Evolutionary conservation across 2,113 vertebrate species (phyloP).

Genomic region (Vulpes lagopus): DNA sequence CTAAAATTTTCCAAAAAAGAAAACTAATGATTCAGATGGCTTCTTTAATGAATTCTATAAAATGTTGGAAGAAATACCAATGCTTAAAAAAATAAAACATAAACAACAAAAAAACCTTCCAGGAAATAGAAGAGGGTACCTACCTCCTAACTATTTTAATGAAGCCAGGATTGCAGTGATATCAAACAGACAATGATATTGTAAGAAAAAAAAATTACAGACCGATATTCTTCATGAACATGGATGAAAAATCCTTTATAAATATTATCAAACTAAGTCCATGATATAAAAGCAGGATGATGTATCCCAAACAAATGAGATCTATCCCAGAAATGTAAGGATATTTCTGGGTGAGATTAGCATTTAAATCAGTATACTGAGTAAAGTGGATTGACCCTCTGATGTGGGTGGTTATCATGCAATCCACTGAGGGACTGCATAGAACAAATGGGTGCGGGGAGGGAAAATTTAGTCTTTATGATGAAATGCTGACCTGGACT

Average conservation of each 20-base stretch:
- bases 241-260: background rate
- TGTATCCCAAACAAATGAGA: background rate
- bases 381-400: background rate
- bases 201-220: background rate
- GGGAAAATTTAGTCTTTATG: background rate
- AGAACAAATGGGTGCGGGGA: background rate
- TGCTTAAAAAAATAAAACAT: background rate
- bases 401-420: background rate
- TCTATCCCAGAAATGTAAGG: background rate
- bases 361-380: background rate
- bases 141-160: background rate
- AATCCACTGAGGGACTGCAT: background rate
- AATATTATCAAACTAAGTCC: background rate
- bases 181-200: background rate
- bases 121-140: background rate
- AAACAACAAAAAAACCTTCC: background rate
- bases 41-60: background rate
- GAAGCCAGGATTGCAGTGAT: background rate
- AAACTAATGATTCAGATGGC: background rate
- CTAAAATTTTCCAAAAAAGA: background rate
- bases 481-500: background rate
- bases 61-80: background rate
- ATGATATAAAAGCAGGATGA: background rate
- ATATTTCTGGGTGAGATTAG: background rate
- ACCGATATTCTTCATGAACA: background rate